Evolutionary conservation across 2,113 vertebrate genomes (phyloP), one percentile per base, ranked within the genome.

Genomic region (Oceanodroma tethys): DNA sequence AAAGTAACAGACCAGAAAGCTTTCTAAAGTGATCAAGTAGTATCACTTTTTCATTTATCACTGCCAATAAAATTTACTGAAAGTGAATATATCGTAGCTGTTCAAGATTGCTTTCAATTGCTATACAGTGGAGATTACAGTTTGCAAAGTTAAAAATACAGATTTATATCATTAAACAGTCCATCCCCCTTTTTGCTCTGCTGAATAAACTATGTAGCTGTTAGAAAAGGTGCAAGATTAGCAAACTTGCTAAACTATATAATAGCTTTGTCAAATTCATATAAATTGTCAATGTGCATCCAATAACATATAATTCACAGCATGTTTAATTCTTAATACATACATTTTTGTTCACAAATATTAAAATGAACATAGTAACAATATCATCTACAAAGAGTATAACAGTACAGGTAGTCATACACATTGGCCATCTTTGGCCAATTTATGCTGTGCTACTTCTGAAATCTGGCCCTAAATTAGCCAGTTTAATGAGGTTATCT

Each of bases 81-180:
- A 59, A 65, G 6, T 22, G 15, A 89, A 56, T 1, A 0, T 62
- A n/a, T 56, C 0, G 0, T 42, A 86, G 27, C 17, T 47, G 20
- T 11, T 40, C 15, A 88, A 63, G 32, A 80, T 45, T 60, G 11
- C 4, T 45, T 81, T 92, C 53, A 42, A 13, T 29, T 91, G 40
- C 15, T 59, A 7, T 32, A 9, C 22, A 86, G 36, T 38, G 7
- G 30, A 38, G 8, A 73, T 40, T 71, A 74, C 8, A 65, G 11
- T 36, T 36, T 88, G 4, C 0, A 1, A 11, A 71, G 19, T 16
- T 67, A 75, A 90, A 88, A 74, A 40, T 47, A 9, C 2, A 45
- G 11, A 86, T 60, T 70, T 18, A 10, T 13, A 32, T 32, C 0
- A 65, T 68, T 75, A 72, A 83, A 67, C 32, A 43, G 7, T 48